A percentile compares a stretch with the other conserved stretches of the same genome.
Conservation (phyloP, 1,140 invertebrate species). For the Pissodes strobi region DNA sequence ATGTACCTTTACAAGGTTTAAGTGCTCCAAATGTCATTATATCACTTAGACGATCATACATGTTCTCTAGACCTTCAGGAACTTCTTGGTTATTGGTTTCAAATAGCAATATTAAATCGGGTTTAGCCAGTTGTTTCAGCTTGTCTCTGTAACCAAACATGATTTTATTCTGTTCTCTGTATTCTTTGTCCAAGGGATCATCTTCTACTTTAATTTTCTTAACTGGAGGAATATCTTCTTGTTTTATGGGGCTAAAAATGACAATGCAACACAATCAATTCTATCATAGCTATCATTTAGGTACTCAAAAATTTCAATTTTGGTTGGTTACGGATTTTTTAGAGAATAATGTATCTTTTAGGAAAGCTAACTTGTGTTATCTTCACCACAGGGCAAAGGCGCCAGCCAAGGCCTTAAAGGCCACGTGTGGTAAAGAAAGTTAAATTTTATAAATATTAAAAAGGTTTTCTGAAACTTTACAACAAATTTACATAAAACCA, state of each 20-base stretch:
- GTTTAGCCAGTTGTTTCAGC: conserved; percentile 61
- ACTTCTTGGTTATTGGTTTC: conserved; percentile 74
- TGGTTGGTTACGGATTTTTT: too few relatives aligned
- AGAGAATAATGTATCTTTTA: too few relatives aligned
- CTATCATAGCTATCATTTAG: too few relatives aligned
- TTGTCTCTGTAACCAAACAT: conserved; percentile 70
- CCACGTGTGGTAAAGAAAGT: too few relatives aligned
- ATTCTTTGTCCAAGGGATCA: conserved; percentile 59
- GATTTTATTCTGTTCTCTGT: conserved; percentile 79
- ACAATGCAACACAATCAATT: too few relatives aligned
- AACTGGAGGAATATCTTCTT: conserved; percentile 60
- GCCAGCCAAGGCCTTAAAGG: too few relatives aligned
- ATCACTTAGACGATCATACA: conserved; percentile 78
- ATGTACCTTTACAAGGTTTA: conserved; percentile 64
- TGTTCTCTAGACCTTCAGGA: conserved; percentile 65
- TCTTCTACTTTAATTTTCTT: conserved; percentile 74
- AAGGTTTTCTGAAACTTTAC: too few relatives aligned
- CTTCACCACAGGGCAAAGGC: too few relatives aligned
- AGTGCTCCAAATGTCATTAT: conserved; percentile 86
- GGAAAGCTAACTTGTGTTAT: too few relatives aligned
- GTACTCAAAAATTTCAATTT: too few relatives aligned
- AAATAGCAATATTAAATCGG: conserved; percentile 68
- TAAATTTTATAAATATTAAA: too few relatives aligned
- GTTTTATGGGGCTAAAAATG: conserved; percentile 61
- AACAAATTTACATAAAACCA: too few relatives aligned